Percentiles rank a stretch among this genome's conserved stretches.
phyloP scores from a whole-genome alignment of 2,888 invertebrate genomes.

The Masnerella sp. region DNA sequence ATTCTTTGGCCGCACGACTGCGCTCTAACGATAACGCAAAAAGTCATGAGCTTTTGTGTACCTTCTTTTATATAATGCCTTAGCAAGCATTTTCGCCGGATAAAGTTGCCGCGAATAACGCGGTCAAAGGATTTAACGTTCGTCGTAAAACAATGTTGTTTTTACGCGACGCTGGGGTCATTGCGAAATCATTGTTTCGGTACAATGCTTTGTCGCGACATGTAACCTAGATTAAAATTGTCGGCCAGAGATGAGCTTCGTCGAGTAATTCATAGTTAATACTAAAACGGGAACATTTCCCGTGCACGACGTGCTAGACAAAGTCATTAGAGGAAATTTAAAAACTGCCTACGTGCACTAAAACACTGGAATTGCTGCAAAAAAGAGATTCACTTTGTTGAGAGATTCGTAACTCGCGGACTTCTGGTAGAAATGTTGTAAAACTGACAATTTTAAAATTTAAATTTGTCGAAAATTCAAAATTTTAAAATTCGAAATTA shows the following conservation, averaged over 20 bases:
- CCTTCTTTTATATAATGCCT: constrained; percentile 42
- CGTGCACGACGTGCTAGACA: too few species aligned
- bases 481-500: too few species aligned
- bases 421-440: too few species aligned
- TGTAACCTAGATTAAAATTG: constrained; percentile 11
- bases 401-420: too few species aligned
- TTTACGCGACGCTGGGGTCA: constrained; percentile 23
- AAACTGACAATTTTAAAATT: too few species aligned
- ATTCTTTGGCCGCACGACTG: constrained; percentile 23
- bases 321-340: too few species aligned
- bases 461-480: too few species aligned
- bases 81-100: constrained; percentile 36
- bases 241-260: background rate
- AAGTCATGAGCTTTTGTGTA: constrained; percentile 34
- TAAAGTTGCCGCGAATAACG: constrained; percentile 34
- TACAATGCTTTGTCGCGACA: constrained; percentile 4
- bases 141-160: constrained; percentile 21
- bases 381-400: too few species aligned
- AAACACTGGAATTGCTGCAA: too few species aligned
- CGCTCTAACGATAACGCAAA: constrained; percentile 26
- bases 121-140: constrained; percentile 33
- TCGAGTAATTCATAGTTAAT: constrained; percentile 22
- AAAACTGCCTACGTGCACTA: too few species aligned
- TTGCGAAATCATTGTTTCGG: constrained; percentile 34
- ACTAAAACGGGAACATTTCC: constrained; percentile 8